A percentile compares a stretch with the other conserved stretches of the same genome.
These are phyloP conservation scores for Oryzias curvinotus DNA, from an alignment of 2,113 vertebrate species.

Conservation along the genomic window DNA sequence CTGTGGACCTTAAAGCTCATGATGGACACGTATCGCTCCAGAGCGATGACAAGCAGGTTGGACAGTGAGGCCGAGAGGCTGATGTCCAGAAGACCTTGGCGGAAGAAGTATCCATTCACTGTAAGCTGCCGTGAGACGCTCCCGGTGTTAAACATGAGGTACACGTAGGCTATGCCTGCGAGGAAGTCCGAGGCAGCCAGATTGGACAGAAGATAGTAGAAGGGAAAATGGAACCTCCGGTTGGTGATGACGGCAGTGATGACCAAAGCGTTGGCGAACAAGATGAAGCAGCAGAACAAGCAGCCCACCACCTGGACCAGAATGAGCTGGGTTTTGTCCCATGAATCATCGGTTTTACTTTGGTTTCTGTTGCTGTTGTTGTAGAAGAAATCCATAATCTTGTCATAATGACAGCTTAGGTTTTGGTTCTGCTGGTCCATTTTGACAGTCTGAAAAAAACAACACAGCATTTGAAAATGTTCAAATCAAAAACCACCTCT, in stretches of 20 bases:
- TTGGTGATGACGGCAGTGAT: slow-evolving; percentile 93
- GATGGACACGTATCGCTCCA: slow-evolving; percentile 93
- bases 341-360: slow-evolving; percentile 64
- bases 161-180: slow-evolving; percentile 93
- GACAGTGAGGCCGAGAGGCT: slow-evolving; percentile 92
- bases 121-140: slow-evolving; percentile 81
- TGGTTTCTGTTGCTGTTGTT: slow-evolving; percentile 75
- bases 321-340: slow-evolving; percentile 80
- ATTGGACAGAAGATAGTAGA: slow-evolving; percentile 95
- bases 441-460: slow-evolving; percentile 26
- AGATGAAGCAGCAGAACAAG: slow-evolving; percentile 92
- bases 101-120: slow-evolving; percentile 89
- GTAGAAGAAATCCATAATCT: slow-evolving; percentile 93
- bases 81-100: slow-evolving; percentile 91
- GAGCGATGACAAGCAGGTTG: slow-evolving; percentile 91
- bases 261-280: slow-evolving; percentile 92
- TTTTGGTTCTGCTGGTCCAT: slow-evolving; percentile 84
- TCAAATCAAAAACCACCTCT: too few relatives aligned
- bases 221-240: slow-evolving; percentile 92
- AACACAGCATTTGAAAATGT: too few relatives aligned
- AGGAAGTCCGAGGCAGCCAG: slow-evolving; percentile 95
- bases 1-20: slow-evolving; percentile 93
- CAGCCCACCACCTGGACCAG: slow-evolving; percentile 86
- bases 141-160: slow-evolving; percentile 96
- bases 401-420: slow-evolving; percentile 82